Evolutionary conservation across 1,140 invertebrate genomes (phyloP), one percentile per base, ranked within the genome.

Genomic region (Trachymyrmex cornetzi): DNA sequence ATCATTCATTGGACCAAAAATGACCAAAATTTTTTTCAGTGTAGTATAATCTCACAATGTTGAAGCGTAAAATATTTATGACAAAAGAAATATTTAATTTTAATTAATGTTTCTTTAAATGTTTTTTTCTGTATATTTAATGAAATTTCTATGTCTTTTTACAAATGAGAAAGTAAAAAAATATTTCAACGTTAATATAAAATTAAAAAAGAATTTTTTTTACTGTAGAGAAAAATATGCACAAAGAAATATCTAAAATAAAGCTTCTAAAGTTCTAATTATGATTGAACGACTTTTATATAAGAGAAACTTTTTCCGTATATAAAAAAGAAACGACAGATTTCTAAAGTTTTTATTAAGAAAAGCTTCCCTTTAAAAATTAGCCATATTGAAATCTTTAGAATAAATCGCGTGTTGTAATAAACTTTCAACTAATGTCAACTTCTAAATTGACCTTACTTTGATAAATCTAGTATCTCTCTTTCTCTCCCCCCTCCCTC

Each of bases 231-330:
- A 38, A 3, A 55, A 30, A 53, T 16, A 22, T 44, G 16, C 1
- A 24, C 5, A 38, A 1, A 38, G 2, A 24, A 27, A 55, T 57
- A 55, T 38, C 48, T 81, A 44, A 59, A 57, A 71, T 55, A 55
- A 57, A 71, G 27, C 22, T 19, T 6, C 4, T 34, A 24, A 80
- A 69, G 1, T 74, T 63, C 30, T 74, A 48, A 57, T 81, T 57
- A 14, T 44, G 4, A 74, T 50, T 24, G 24, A 74, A 72, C 16
- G 22, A 82, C 12, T 61, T 74, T 30, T 61, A 3, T 16, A 7
- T 61, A 69, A 74, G 24, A 82, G 6, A 38, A 57, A 57, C n/a
- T 3, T 22, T 22, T 5, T 67, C 16, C 4, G 0, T 30, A 30
- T 66, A 64, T 44, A 24, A 44, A 24, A 66, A 30, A 48, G 38